Base-by-base conservation (phyloP, 1,140 invertebrate genomes). In the Diploscapter pachys region DNA sequence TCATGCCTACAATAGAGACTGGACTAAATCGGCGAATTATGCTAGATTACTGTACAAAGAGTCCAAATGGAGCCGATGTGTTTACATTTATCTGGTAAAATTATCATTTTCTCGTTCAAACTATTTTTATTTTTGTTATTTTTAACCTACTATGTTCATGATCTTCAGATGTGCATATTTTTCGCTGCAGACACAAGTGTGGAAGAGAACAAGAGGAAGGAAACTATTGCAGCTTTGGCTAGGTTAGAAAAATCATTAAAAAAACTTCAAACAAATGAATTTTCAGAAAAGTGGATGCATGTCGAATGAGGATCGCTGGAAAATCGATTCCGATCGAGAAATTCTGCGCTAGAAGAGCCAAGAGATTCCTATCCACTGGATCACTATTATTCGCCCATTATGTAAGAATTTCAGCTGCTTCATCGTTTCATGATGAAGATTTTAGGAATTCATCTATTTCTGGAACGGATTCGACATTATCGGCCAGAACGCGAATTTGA, bases 291-390 rank as follows among this genome's bases (percentile, higher is more conserved):
- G 75, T 76, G 1, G 75, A 76, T 63, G 69, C 69, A 63, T 91
- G 91, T 85, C 94, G 93, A 82, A 92, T 95, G 84, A 89, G 92
- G 72, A 94, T 98, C 72, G 94, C 94, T 54, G 95, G 95, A 0
- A 96, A 97, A 88, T 96, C 94, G 5, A 87, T 98, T 78, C 95
- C 95, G 11, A 92, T 96, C 89, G 95, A 98, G 86, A 98, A 98
- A 83, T 98, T 96, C 88, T 91, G 92, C 55, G 89, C 93, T 6
- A 92, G 91, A 82, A 94, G 94, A 83, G 90, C 91, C 72, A 88
- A 93, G 66, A 95, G 91, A 86, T 89, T 90, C 77, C 88, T 89
- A 55, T 92, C 94, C 87, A 90, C 91, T 62, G 89, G 91, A 51
- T 87, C 87, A 59, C 87, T 98, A 56, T 86, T 92, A 4, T 87